Base-by-base conservation (phyloP, 2,113 vertebrate species). In the Nothoprocta pentlandii region DNA sequence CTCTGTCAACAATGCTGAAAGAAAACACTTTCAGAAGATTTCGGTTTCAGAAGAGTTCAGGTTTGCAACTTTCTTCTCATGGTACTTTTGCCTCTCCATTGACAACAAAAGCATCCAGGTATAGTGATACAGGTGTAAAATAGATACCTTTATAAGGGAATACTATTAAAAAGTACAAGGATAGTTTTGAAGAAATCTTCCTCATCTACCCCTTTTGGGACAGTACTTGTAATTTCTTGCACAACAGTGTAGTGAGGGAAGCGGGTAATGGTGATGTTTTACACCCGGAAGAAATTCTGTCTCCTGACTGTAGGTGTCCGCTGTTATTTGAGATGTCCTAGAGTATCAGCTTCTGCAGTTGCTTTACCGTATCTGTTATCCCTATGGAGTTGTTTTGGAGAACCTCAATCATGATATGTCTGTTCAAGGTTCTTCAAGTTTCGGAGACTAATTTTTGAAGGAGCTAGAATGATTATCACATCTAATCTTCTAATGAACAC, bases 251-350 rank as follows among this genome's bases (percentile, higher is more conserved):
- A 13, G 1, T 36, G 13, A 82, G 73, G 12, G 2, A 2, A 12
- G 39, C 2, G 42, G 19, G 9, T 34, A 68, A 79, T 85, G 2
- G 3, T 26, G 10, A 3, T 1, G 39, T 22, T 69, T 76, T 2
- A 0, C 53, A 6, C 41, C 9, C 53, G 64, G 14, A 47, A 80
- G 56, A 61, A 3, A 1, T 32, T 69, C 0, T 47, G 7, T 47
- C 54, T 3, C 23, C 2, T 76, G 46, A 41, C 68, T n/a, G 28
- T n/a, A 46, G 2, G 2, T 39, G 61, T 64, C 59, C 46, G 36
- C 64, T 76, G 11, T 3, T 47, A 12, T 47, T 25, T 76, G 16
- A 87, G 66, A 28, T 58, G 5, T 78, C 20, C 56, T 70, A 62
- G 2, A 70, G 4, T 32, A 63, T 62, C 22, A 0, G 1, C 34